Base-by-base conservation (phyloP, 2,888 invertebrate species). In the Proisotoma minuta region DNA sequence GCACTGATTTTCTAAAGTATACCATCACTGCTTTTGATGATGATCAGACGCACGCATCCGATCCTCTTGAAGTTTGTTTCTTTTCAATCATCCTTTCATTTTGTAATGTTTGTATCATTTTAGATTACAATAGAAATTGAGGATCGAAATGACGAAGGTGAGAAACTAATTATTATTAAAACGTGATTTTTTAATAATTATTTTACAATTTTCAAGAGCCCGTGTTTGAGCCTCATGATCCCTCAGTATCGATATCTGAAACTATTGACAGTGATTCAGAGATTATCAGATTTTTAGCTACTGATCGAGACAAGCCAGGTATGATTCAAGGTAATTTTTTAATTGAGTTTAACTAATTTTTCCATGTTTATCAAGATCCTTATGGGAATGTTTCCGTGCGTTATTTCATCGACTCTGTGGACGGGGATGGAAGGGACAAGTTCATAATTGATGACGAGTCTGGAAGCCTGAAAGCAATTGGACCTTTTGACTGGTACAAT, bases 301-400 rank as follows among this genome's bases (percentile, higher is more conserved):
- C 52, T 10, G 69, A 69, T 39, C 22, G 39, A 2, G 69, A 69
- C 28, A 53, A 60, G 20, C 60, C 62, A 15, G 60, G 48, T 48
- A 51, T 2, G 29, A 23, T 1, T 20, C 2, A 54, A 23, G 15
- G 28, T 5, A 22, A 34, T 22, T 23, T 28, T 23, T 24, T 56
- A 27, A 2, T 28, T 12, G 18, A 18, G 20, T 28, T 50, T 34
- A 26, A 12, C 12, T 53, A 53, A 34, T 51, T 52, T 59, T 28
- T 3, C 26, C 26, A 18, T n/a, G 34, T 2, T 43, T 26, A 53
- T 28, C 23, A 10, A 60, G 60, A 8, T 1, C 43, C 18, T 3
- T 66, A 34, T 22, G 66, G 67, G 1, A 59, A 59, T 0, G 61
- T 67, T 0, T 64, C 54, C 23, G n/a, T n/a, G n/a, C 64, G 62